Conservation (phyloP, 2,797 vertebrate species). For the Crax fasciolata region DNA sequence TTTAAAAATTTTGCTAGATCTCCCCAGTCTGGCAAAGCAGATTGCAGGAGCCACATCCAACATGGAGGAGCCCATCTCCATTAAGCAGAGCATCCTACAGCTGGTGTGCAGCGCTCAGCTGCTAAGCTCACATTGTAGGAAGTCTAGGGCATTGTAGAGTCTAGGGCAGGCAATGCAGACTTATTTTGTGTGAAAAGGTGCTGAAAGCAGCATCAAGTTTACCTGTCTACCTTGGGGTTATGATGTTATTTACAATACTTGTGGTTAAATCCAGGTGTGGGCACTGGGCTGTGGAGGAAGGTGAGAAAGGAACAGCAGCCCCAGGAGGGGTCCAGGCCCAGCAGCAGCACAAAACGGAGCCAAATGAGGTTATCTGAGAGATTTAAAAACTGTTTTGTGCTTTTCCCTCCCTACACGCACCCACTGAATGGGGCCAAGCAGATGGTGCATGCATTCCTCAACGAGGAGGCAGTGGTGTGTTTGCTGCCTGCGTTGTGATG, state of each 20-base stretch:
- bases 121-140: neutral
- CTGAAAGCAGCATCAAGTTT: neutral
- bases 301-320: neutral
- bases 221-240: neutral
- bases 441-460: slow-evolving; percentile 6
- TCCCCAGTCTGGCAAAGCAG: neutral
- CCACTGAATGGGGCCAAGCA: neutral
- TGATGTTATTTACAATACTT: neutral
- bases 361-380: neutral
- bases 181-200: neutral
- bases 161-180: neutral
- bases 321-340: neutral
- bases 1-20: neutral
- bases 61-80: neutral
- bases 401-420: neutral
- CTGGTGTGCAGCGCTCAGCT: neutral
- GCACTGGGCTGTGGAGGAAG: neutral
- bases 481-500: neutral
- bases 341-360: neutral
- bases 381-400: neutral
- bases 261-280: fast-evolving
- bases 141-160: neutral
- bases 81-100: neutral
- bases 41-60: neutral
- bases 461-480: neutral